Evolutionary conservation across 2,888 invertebrate genomes (phyloP).

Genomic region (Euclidia mi): DNA sequence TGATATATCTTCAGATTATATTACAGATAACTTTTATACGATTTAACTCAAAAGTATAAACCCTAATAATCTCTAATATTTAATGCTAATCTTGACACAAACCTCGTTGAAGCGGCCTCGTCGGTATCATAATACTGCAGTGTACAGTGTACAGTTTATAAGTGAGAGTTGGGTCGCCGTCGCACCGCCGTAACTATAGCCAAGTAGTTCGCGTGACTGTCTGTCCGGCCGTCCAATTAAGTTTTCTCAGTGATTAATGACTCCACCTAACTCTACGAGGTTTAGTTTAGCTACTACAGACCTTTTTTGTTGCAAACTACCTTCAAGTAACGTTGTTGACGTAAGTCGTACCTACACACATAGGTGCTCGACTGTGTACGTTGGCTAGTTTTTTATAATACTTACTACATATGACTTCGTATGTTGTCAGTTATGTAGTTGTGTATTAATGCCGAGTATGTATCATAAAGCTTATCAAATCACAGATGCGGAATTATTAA

Average conservation of each 20-base stretch:
- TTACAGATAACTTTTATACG: no score
- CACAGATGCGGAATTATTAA: no score
- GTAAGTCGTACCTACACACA: conserved; percentile 6
- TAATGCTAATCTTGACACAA: no score
- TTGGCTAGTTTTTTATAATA: background rate
- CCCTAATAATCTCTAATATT: no score
- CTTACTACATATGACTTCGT: no score
- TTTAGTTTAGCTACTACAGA: conserved; percentile 38
- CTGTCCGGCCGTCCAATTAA: conserved; percentile 80
- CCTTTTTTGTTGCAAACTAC: conserved; percentile 38
- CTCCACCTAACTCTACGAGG: conserved; percentile 48
- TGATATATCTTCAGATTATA: no score
- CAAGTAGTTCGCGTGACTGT: conserved; percentile 69
- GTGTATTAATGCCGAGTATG: no score
- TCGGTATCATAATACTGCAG: conserved; percentile 1
- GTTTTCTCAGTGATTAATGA: conserved; percentile 82
- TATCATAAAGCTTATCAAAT: no score
- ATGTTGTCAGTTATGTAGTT: no score
- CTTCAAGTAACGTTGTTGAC: conserved; percentile 25
- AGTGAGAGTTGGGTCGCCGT: conserved; percentile 24
- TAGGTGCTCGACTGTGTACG: no score
- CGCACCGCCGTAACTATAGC: conserved; percentile 49
- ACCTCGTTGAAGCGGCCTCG: no score
- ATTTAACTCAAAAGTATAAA: no score
- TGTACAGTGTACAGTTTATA: conserved; percentile 12